Evolutionary conservation across 2,888 invertebrate genomes (phyloP), one percentile per base, ranked within the genome.

Genomic region (Chloroclysta siterata): DNA sequence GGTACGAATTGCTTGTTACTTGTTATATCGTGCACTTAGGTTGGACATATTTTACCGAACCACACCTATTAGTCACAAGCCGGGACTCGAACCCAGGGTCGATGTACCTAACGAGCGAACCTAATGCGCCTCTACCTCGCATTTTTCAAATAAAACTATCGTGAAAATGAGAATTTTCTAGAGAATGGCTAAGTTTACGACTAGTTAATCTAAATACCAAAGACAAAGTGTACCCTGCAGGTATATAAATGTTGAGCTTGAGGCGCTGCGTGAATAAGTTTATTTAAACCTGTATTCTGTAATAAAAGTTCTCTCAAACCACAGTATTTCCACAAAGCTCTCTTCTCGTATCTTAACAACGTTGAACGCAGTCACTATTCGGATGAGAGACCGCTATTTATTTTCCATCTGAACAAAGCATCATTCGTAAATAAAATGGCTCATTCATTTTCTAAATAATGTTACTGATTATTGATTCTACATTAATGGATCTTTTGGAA

Each of bases 141-240:
- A 87, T 86, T 87, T 85, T 84, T 86, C 85, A 87, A 83, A 77
- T 78, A 75, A 77, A 81, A 77, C 80, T 79, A 76, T 78, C 74
- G 72, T 78, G 72, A 76, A 78, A 83, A 83, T 83, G 80, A 80
- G 81, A 81, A 72, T 74, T 63, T 66, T 29, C 42, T 53, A 46
- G 22, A 48, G 41, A 51, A 59, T 54, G 28, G 33, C 22, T 48
- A 14, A 53, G 53, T 57, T 62, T 63, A 57, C 48, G 42, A 48
- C 11, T 47, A 52, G 44, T 56, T 56, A 39, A 56, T 56, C 41
- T 41, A 54, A 54, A 42, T 48, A 53, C 53, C 15, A 8, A 46
- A 53, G 46, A 46, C 39, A 53, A 36, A 58, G 51, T 44, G 36
- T 28, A 14, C 28, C 36, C 29, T 44, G 36, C 58, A 44, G 10